Base-by-base conservation (phyloP, 2,797 vertebrate genomes). In the Lates japonicus region DNA sequence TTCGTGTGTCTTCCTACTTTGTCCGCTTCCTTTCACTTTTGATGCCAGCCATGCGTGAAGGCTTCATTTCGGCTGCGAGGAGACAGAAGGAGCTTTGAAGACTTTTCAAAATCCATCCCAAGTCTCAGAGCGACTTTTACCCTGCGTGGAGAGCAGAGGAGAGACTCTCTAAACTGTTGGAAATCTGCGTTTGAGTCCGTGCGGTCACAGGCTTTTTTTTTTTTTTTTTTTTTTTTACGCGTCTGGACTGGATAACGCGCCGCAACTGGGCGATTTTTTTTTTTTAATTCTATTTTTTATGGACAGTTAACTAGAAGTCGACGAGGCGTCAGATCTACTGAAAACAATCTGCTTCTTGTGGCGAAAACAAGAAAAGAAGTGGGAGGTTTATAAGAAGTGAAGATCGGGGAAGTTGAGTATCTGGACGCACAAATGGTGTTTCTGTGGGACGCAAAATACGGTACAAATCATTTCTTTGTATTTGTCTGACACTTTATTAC, bases 391-490 rank as follows among this genome's bases (percentile, higher is more conserved):
- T 5, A 4, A 17, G 66, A 4, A 17, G 66, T 3, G 57, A 65
- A 73, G 58, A 71, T 70, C 65, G 65, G 41, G 29, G 78, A 81
- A 59, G 60, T 74, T 62, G 65, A 35, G 60, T 7, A 0, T 70
- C 62, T n/a, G 60, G 85, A 71, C 86, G 92, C 90, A 91, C 92
- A 92, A 83, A 96, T 96, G 95, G 95, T 96, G 89, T 96, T 96
- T 90, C 95, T 96, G 82, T 96, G 95, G 95, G 95, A 96, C 94
- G 91, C 95, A 6, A 96, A 96, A 95, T 96, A 96, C 95, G 95
- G 95, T 96, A 96, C 75, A 83, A 65, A 5, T n/a, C 55, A 0
- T 14, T 44, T 63, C 13, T 68, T 48, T 44, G 5, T 35, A 3
- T 42, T 42, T 16, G 0, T 42, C 41, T 42, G 12, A 42, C 9